Percentiles rank a stretch among this genome's conserved stretches.
These are phyloP conservation scores for Lerista edwardsae DNA, from an alignment of 2,797 vertebrate genomes.

Conservation along the genomic window DNA sequence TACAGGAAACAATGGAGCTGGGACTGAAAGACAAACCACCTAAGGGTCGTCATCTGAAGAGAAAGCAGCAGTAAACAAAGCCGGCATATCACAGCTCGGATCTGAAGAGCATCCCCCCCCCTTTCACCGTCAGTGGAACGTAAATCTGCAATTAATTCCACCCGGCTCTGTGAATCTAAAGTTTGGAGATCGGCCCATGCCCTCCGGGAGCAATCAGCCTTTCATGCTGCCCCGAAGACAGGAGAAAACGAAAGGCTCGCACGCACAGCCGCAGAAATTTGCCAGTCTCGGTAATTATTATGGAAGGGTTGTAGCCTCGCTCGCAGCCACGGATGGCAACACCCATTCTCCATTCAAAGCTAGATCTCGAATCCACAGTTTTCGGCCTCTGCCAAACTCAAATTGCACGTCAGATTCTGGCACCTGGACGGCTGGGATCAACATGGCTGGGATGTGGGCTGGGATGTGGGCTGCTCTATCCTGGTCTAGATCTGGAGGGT, in stretches of 20 bases:
- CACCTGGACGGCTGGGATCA: background rate
- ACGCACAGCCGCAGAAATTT: background rate
- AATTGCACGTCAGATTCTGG: background rate
- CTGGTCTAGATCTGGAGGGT: too few relatives aligned
- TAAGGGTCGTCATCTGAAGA: constrained; percentile 48
- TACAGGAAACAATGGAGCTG: constrained; percentile 64
- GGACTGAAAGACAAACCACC: constrained; percentile 59
- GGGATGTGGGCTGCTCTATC: background rate
- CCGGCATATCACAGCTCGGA: constrained; percentile 46
- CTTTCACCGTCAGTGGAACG: constrained; percentile 24
- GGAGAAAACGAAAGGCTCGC: constrained; percentile 9
- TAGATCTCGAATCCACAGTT: background rate
- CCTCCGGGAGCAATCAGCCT: constrained; percentile 54
- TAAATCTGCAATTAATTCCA: constrained; percentile 63
- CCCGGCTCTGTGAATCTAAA: constrained; percentile 40
- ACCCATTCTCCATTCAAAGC: constrained; percentile 2
- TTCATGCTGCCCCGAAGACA: constrained; percentile 49
- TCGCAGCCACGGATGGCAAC: background rate
- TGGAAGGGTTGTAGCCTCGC: background rate
- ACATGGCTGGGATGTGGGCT: background rate
- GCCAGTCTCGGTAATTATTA: background rate
- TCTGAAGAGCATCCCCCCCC: background rate
- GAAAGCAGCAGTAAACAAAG: constrained; percentile 57
- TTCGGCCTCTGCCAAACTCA: background rate
- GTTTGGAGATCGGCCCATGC: constrained; percentile 45